Base-by-base conservation (phyloP, 1,140 invertebrate species). In the Sycophila sp. region DNA sequence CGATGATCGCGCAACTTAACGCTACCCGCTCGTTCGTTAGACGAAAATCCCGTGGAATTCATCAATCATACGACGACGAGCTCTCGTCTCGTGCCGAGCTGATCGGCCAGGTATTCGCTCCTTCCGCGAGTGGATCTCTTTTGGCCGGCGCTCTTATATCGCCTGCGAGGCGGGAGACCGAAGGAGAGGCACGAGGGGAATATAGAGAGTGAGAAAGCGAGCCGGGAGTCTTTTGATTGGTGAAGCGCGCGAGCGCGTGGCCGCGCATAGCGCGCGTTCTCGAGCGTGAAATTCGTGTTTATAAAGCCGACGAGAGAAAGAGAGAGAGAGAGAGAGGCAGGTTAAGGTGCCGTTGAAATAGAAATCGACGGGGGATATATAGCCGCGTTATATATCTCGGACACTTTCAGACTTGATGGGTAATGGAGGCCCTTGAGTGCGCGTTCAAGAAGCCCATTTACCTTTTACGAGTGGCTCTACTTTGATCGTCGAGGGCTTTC, bases 231-330 rank as follows among this genome's bases (percentile, higher is more conserved):
- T n/a, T n/a, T n/a, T n/a, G n/a, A n/a, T n/a, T n/a, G n/a, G n/a
- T n/a, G n/a, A 7, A 19, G 10, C 24, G 45, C 19, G 45, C 45
- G 45, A 19, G 45, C 45, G 13, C 32, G 32, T 8, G 55, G 36
- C 8, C 56, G 6, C 55, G 24, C 19, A 4, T 26, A 53, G n/a
- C 32, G 22, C 55, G n/a, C n/a, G 45, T 38, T 53, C 28, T 64
- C n/a, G 36, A 51, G 36, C 62, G 15, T 65, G 62, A 65, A 51
- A 66, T 56, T 66, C 28, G 34, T 66, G 64, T 45, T 66, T 66
- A 56, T 45, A 42, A 56, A 66, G 36, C 30, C n/a, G n/a, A n/a
- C n/a, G n/a, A n/a, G n/a, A n/a, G n/a, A n/a, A n/a, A n/a, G n/a
- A n/a, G n/a, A n/a, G n/a, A n/a, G n/a, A n/a, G n/a, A n/a, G n/a